Conservation (phyloP, 2,113 vertebrate species). For the Pontoporia blainvillei region DNA sequence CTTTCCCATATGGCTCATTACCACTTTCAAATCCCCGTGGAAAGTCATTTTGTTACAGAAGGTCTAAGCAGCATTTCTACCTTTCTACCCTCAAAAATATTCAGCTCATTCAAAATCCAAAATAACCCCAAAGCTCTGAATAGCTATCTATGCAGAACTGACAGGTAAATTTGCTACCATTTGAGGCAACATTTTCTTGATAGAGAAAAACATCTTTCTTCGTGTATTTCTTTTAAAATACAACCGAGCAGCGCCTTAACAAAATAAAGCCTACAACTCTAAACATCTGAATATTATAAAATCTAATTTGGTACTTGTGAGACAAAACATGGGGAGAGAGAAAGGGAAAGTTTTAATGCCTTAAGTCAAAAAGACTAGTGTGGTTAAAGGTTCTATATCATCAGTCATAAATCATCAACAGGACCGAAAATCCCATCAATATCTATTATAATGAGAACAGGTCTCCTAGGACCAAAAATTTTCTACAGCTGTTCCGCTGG, state of each 20-base stretch:
- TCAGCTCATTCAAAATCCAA: constrained; percentile 24
- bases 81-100: background rate
- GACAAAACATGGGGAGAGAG: constrained; percentile 29
- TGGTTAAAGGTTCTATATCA: background rate
- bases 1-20: constrained; percentile 20
- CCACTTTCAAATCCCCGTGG: background rate
- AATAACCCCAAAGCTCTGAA: background rate
- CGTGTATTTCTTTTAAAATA: constrained; percentile 41
- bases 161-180: background rate
- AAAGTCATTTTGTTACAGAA: background rate
- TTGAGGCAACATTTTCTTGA: constrained; percentile 44
- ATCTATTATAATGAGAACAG: constrained; percentile 26
- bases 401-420: constrained; percentile 41
- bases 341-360: background rate
- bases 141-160: background rate
- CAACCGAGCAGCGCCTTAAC: background rate
- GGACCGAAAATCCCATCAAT: constrained; percentile 8
- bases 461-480: background rate
- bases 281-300: constrained; percentile 52
- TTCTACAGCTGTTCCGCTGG: constrained; percentile 44
- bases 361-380: constrained; percentile 42
- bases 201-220: constrained; percentile 34
- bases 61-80: background rate
- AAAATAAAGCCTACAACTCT: constrained; percentile 36
- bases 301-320: constrained; percentile 51